These are phyloP conservation scores for Liopterus haemorrhoidalis DNA, from an alignment of 2,888 invertebrate species.

Conservation along the genomic window DNA sequence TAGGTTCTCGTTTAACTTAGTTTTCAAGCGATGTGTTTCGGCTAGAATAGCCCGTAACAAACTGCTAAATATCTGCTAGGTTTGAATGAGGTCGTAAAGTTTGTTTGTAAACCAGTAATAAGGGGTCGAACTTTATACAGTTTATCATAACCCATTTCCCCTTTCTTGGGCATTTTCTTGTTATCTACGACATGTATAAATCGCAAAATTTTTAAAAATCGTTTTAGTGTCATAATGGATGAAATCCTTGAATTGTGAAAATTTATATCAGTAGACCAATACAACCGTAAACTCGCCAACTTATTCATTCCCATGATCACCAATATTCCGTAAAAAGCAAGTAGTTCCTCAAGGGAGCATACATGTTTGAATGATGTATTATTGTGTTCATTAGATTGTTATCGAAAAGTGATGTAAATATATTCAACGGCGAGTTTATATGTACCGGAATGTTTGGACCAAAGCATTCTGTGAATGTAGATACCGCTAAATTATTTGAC, in stretches of 20 bases:
- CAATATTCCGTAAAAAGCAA: slow-evolving; percentile 15
- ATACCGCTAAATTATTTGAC: too few relatives aligned
- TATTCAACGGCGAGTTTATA: too few relatives aligned
- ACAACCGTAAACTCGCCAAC: slow-evolving; percentile 12
- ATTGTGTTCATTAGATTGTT: too few relatives aligned
- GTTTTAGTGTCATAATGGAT: slow-evolving; percentile 22
- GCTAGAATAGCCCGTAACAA: too few relatives aligned
- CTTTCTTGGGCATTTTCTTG: slow-evolving; percentile 20
- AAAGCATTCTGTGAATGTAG: too few relatives aligned
- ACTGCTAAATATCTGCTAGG: slow-evolving; percentile 21
- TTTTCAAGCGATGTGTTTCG: too few relatives aligned
- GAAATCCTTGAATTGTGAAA: slow-evolving; percentile 10
- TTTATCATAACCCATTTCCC: slow-evolving; percentile 26
- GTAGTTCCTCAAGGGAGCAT: slow-evolving; percentile 11
- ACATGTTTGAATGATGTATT: too few relatives aligned
- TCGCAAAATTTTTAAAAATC: slow-evolving; percentile 29
- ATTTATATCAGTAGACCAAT: slow-evolving; percentile 9
- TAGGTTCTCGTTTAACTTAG: too few relatives aligned
- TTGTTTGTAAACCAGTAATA: slow-evolving; percentile 18
- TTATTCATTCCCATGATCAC: slow-evolving; percentile 28
- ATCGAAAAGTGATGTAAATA: too few relatives aligned
- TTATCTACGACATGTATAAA: slow-evolving; percentile 28
- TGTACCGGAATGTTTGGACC: too few relatives aligned
- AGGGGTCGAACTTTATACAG: slow-evolving; percentile 30
- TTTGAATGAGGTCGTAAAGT: slow-evolving; percentile 22